Conservation (phyloP, 1,140 invertebrate genomes). For the Neodiprion pinetum region DNA sequence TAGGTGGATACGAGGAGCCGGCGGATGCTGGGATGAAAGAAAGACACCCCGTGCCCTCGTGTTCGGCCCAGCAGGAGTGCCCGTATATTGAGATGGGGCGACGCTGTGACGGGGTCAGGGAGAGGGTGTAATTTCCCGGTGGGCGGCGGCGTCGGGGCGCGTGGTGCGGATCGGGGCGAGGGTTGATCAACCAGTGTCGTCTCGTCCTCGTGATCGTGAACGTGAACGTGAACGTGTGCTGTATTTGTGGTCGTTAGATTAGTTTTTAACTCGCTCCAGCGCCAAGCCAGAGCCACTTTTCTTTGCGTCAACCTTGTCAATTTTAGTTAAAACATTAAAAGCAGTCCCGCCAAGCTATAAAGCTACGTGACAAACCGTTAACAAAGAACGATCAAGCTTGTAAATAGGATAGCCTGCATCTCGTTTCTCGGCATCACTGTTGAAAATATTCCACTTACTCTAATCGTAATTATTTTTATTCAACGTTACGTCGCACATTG, state of each 20-base stretch:
- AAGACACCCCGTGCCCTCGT: slow-evolving; percentile 31
- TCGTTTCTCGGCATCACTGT: too few relatives aligned
- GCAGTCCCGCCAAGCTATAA: too few relatives aligned
- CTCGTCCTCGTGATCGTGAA: slow-evolving; percentile 48
- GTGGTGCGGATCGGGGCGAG: slow-evolving; percentile 46
- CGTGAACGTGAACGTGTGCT: slow-evolving; percentile 36
- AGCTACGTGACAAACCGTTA: too few relatives aligned
- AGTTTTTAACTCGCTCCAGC: slow-evolving; percentile 17
- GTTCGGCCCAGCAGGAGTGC: slow-evolving; percentile 16
- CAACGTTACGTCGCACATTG: too few relatives aligned
- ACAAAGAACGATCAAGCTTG: too few relatives aligned
- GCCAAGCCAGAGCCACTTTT: not conserved
- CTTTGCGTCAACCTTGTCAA: not conserved
- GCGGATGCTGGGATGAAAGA: not conserved
- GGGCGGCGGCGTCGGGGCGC: slow-evolving; percentile 46
- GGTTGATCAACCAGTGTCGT: slow-evolving; percentile 54
- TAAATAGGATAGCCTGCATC: too few relatives aligned
- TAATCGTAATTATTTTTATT: too few relatives aligned
- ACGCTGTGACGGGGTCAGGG: slow-evolving; percentile 32
- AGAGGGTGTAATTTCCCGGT: slow-evolving; percentile 47
- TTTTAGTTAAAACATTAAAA: not conserved
- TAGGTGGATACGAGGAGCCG: not conserved
- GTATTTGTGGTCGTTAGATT: slow-evolving; percentile 49
- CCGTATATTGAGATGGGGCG: slow-evolving; percentile 40
- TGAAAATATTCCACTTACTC: too few relatives aligned